phyloP scores from a whole-genome alignment of 2,888 invertebrate species.

The Limulus polyphemus region DNA sequence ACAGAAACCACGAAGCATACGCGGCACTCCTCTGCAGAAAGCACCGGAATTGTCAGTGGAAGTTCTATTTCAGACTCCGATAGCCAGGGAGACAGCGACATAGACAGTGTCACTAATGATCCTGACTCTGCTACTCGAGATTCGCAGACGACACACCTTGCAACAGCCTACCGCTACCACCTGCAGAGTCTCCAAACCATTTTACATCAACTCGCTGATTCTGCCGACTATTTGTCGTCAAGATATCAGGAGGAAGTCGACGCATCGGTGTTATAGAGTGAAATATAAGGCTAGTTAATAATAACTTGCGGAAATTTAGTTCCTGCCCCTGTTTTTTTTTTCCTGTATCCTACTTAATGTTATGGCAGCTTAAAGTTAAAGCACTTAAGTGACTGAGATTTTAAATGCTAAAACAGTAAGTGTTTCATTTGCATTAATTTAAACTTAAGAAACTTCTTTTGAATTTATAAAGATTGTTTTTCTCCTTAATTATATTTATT shows the following conservation, averaged over 20 bases:
- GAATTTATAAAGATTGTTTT: too few species aligned
- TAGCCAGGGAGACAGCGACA: conserved; percentile 27
- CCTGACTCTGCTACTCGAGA: conserved; percentile 21
- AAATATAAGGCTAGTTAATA: too few species aligned
- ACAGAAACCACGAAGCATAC: conserved; percentile 19
- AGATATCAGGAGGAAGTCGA: conserved; percentile 35
- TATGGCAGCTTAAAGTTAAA: too few species aligned
- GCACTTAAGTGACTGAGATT: too few species aligned
- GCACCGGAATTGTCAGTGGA: conserved; percentile 12
- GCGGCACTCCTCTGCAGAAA: conserved; percentile 26
- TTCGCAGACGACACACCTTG: conserved; percentile 30
- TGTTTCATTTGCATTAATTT: too few species aligned
- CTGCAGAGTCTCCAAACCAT: conserved; percentile 34
- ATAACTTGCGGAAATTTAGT: too few species aligned
- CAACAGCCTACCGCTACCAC: conserved; percentile 34
- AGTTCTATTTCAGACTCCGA: conserved; percentile 27
- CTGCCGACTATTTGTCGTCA: conserved; percentile 34
- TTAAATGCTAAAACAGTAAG: too few species aligned
- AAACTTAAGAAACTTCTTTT: too few species aligned
- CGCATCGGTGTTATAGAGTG: conserved; percentile 1
- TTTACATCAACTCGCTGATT: conserved; percentile 35
- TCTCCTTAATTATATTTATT: too few species aligned
- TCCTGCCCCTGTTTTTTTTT: too few species aligned
- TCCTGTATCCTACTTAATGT: too few species aligned
- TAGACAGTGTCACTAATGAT: conserved; percentile 26